Conservation (phyloP, 2,888 invertebrate genomes). For the Acleris literana region DNA sequence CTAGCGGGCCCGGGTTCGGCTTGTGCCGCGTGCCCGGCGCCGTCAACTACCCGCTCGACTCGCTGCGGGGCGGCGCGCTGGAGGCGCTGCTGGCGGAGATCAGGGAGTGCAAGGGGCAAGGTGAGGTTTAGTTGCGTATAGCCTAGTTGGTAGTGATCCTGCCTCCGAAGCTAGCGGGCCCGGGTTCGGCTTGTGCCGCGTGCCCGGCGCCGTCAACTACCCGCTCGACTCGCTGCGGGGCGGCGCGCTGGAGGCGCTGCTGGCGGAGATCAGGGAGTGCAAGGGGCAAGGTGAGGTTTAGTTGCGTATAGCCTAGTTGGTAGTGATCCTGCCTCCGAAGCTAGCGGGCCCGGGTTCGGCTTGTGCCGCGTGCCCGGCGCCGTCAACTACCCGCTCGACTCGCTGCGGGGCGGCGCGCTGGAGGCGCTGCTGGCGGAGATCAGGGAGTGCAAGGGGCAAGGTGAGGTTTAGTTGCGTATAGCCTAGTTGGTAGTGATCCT, state of each 20-base stretch:
- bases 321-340: too few species aligned
- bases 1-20: conserved; percentile 89
- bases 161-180: conserved; percentile 70
- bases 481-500: too few species aligned
- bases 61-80: conserved; percentile 72
- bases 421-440: conserved; percentile 52
- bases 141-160: too few species aligned
- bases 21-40: conserved; percentile 92
- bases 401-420: conserved; percentile 72
- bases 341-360: conserved; percentile 89
- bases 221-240: conserved; percentile 85
- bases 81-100: conserved; percentile 52
- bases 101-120: conserved; percentile 27
- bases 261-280: conserved; percentile 45
- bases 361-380: conserved; percentile 92
- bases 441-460: conserved; percentile 27
- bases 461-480: conserved; percentile 10
- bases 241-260: conserved; percentile 56
- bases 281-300: conserved; percentile 25
- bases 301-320: too few species aligned
- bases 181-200: conserved; percentile 94
- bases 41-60: conserved; percentile 88
- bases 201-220: conserved; percentile 89
- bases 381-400: conserved; percentile 88
- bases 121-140: conserved; percentile 10